These are phyloP conservation scores for Oithona nana DNA, from an alignment of 2,888 invertebrate species.

Conservation along the genomic window DNA sequence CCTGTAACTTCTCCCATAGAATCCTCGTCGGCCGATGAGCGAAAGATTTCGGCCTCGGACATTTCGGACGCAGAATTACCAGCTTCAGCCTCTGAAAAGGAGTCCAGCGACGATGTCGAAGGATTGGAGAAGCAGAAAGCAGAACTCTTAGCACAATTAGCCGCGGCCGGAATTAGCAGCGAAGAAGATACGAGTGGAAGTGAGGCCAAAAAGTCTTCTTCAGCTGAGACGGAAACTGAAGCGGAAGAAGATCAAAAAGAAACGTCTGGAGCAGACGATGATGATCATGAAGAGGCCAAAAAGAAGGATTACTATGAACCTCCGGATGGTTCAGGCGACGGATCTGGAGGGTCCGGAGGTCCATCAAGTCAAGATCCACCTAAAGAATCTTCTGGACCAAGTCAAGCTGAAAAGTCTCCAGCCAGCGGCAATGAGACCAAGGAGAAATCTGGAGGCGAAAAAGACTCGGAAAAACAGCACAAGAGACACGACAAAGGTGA, in stretches of 20 bases:
- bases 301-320: not conserved
- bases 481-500: not conserved
- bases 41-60: not conserved
- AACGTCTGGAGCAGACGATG: not conserved
- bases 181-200: not conserved
- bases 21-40: not conserved
- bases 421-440: too few species aligned
- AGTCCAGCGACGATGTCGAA: not conserved
- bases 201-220: not conserved
- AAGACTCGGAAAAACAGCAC: not conserved
- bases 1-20: conserved; percentile 7
- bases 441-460: not conserved
- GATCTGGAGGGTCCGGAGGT: not conserved
- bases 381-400: not conserved
- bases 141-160: not conserved
- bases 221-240: not conserved
- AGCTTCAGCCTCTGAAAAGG: not conserved
- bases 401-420: not conserved
- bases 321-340: not conserved
- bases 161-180: not conserved
- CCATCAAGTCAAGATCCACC: not conserved
- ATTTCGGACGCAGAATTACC: conserved; percentile 7
- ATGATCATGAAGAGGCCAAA: conserved; percentile 1
- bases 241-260: not conserved
- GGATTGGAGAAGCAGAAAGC: conserved; percentile 1